A percentile compares a stretch with the other conserved stretches of the same genome.
Conservation (phyloP, 2,113 vertebrate genomes). For the Pachypanchax playfairii region DNA sequence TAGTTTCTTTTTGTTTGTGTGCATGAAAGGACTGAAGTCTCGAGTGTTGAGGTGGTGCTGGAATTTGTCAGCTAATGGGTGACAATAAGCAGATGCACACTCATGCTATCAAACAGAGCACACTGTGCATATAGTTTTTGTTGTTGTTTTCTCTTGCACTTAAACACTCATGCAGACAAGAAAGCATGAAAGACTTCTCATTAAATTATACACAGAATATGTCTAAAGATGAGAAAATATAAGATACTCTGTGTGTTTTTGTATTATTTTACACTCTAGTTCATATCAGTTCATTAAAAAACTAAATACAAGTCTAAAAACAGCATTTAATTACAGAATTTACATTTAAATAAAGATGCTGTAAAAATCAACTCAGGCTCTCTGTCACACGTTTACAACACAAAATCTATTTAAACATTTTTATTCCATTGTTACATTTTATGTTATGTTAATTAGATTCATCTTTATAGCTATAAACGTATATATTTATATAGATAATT, state of each 20-base stretch:
- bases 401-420: slow-evolving; percentile 36
- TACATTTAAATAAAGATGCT: slow-evolving; percentile 37
- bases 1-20: slow-evolving; percentile 32
- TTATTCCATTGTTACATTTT: neutral
- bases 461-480: slow-evolving; percentile 20
- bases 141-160: slow-evolving; percentile 8
- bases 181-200: slow-evolving; percentile 20
- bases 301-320: slow-evolving; percentile 16
- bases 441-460: slow-evolving; percentile 30
- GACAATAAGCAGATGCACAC: slow-evolving; percentile 40
- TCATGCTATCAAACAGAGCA: slow-evolving; percentile 6
- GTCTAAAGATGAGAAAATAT: too few species aligned
- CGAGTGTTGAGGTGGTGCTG: slow-evolving; percentile 43
- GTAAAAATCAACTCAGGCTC: slow-evolving; percentile 46
- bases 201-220: slow-evolving; percentile 24
- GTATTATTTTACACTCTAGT: slow-evolving; percentile 12
- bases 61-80: slow-evolving; percentile 65
- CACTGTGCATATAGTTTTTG: slow-evolving; percentile 3
- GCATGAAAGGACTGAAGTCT: slow-evolving; percentile 47
- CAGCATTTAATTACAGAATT: slow-evolving; percentile 20
- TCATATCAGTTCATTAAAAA: slow-evolving; percentile 18
- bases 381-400: slow-evolving; percentile 31
- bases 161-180: neutral
- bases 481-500: neutral
- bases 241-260: neutral